Conservation (phyloP, 2,888 invertebrate species). For the Stenichneumon culpator region DNA sequence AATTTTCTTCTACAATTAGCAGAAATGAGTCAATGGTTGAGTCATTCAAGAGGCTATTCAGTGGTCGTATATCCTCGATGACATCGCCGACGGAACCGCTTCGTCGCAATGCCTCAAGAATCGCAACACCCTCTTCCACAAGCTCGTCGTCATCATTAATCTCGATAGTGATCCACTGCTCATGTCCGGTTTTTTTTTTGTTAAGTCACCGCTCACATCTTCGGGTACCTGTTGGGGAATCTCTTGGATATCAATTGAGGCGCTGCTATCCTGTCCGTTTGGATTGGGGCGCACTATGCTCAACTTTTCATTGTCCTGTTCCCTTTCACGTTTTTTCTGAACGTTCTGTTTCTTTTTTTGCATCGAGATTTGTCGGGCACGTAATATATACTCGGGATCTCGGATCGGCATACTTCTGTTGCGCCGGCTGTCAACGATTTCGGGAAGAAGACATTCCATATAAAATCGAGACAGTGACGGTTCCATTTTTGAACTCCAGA, state of each 20-base stretch:
- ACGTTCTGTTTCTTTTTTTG: neutral
- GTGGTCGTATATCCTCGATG: neutral
- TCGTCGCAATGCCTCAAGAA: neutral
- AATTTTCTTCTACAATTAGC: constrained; percentile 23
- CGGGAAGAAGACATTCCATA: constrained; percentile 69
- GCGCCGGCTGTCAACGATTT: constrained; percentile 71
- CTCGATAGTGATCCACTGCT: constrained; percentile 32
- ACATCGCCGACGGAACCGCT: constrained; percentile 21
- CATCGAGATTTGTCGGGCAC: constrained; percentile 34
- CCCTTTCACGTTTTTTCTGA: neutral
- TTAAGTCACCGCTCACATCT: too few species aligned
- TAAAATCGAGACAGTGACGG: constrained; percentile 65
- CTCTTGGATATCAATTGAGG: too few species aligned
- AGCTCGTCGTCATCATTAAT: neutral
- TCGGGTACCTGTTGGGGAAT: too few species aligned
- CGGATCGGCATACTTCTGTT: constrained; percentile 58
- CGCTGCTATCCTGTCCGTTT: too few species aligned
- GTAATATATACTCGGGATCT: constrained; percentile 61
- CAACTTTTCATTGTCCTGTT: neutral
- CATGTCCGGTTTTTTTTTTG: too few species aligned
- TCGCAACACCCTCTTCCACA: neutral
- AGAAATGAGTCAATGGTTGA: constrained; percentile 32
- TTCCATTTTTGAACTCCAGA: constrained; percentile 67
- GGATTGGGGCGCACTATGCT: neutral
- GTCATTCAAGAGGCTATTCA: constrained; percentile 12